Evolutionary conservation across 2,797 vertebrate species (phyloP), one percentile per base, ranked within the genome.

Genomic region (Delichon dasypus): DNA sequence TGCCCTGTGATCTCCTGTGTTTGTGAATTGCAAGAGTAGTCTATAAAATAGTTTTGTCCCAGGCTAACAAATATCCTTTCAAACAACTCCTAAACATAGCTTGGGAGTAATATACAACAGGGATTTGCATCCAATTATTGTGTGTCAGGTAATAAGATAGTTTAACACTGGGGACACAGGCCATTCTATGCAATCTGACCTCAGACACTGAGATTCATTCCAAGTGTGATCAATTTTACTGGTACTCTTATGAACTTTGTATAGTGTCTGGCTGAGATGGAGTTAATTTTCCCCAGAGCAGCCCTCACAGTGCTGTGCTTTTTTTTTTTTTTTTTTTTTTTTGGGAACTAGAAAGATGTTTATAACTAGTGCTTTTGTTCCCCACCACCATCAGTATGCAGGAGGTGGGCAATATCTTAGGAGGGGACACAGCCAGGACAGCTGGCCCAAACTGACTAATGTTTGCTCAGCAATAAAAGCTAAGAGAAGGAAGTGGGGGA

Each of bases 381-480:
- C 13, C 9, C 25, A 4, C 2, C 11, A 26, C 3, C 20, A 47
- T 1, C 3, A 13, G 25, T 13, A 16, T 8, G 14, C 10, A 61
- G 19, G 4, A 7, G 4, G 1, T 22, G 7, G 11, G 18, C 25
- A 53, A 80, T 21, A 19, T 9, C 38, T 38, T 76, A 32, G 17
- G 34, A 67, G 11, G 7, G 11, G 7, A 34, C 48, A 11, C 1
- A 34, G 38, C 7, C 54, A 72, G 18, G 36, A 44, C 11, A 72
- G 11, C 9, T 67, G 50, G 25, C 29, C 13, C 65, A 25, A 53
- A 29, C 5, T 61, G 34, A 48, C 9, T 21, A 53, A 21, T 4
- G 3, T 13, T 50, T 67, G 10, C 27, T 67, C 27, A 62, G 9
- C 38, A 30, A 53, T 29, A 29, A 76, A 57, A 57, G 4, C 44